Evolutionary conservation across 2,797 vertebrate species (phyloP).

Genomic region (Enteromius mattozi): DNA sequence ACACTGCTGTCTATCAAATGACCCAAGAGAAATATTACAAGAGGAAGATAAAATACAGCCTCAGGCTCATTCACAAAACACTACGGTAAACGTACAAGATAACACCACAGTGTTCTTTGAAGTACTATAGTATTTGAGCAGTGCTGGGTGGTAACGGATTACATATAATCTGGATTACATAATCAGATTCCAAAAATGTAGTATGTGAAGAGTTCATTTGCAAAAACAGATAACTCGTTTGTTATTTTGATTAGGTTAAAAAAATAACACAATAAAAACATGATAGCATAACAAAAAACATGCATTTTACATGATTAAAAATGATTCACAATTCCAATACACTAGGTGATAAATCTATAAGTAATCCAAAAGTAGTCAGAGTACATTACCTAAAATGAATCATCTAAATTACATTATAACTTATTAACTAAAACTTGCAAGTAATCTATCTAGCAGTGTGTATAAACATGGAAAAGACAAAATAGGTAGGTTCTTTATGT

Average conservation of each 20-base stretch:
- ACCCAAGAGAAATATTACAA: conserved; percentile 13
- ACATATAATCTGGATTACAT: not conserved
- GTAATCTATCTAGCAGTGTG: not conserved
- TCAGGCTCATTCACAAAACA: not conserved
- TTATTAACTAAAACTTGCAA: no score
- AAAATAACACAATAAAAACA: no score
- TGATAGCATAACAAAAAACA: no score
- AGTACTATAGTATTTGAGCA: not conserved
- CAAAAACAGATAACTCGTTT: no score
- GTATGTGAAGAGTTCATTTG: not conserved
- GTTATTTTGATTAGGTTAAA: no score
- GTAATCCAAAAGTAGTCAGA: not conserved
- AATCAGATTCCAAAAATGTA: not conserved
- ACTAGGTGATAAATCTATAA: not conserved
- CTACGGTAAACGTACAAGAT: not conserved
- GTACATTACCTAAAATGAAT: not conserved
- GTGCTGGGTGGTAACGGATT: not conserved
- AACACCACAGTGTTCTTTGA: conserved; percentile 1
- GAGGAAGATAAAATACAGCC: not conserved
- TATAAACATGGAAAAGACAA: not conserved
- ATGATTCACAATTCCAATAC: not conserved
- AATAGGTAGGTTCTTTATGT: not conserved
- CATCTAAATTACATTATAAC: not conserved
- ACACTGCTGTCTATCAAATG: not conserved
- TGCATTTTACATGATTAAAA: not conserved